Evolutionary conservation across 2,797 vertebrate genomes (phyloP).

Genomic region (Megalops cyprinoides): DNA sequence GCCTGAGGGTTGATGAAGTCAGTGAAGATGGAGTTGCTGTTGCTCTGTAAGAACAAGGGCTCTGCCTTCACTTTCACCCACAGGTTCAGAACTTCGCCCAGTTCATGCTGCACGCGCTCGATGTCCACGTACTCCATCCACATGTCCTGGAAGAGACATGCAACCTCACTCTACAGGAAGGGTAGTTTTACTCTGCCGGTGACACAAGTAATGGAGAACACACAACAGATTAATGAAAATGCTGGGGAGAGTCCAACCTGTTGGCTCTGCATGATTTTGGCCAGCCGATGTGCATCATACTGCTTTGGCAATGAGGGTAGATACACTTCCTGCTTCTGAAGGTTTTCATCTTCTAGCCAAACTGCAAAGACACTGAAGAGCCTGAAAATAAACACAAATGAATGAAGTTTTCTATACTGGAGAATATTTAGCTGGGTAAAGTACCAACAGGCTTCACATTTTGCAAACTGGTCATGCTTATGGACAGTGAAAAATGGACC

Average conservation of each 20-base stretch:
- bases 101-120: conserved; percentile 86
- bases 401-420: not conserved
- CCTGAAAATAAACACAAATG: conserved; percentile 63
- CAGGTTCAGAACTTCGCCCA: conserved; percentile 79
- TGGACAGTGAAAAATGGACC: too few relatives aligned
- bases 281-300: conserved; percentile 88
- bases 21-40: conserved; percentile 64
- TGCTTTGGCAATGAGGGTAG: conserved; percentile 91
- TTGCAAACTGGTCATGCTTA: too few relatives aligned
- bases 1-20: conserved; percentile 80
- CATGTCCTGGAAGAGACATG: conserved; percentile 74
- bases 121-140: conserved; percentile 93
- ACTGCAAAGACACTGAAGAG: conserved; percentile 89
- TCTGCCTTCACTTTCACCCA: conserved; percentile 86
- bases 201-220: too few relatives aligned
- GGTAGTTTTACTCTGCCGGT: not conserved
- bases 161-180: not conserved
- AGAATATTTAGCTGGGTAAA: conserved; percentile 1
- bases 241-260: conserved; percentile 59
- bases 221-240: not conserved
- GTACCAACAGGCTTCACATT: too few relatives aligned
- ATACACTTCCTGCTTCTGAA: conserved; percentile 91
- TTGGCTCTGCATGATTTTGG: conserved; percentile 92
- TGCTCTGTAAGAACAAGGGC: conserved; percentile 67
- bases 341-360: conserved; percentile 93